A percentile compares a stretch with the other conserved stretches of the same genome.
Evolutionary conservation across 2,113 vertebrate genomes (phyloP).

Genomic region (Bos indicus): DNA sequence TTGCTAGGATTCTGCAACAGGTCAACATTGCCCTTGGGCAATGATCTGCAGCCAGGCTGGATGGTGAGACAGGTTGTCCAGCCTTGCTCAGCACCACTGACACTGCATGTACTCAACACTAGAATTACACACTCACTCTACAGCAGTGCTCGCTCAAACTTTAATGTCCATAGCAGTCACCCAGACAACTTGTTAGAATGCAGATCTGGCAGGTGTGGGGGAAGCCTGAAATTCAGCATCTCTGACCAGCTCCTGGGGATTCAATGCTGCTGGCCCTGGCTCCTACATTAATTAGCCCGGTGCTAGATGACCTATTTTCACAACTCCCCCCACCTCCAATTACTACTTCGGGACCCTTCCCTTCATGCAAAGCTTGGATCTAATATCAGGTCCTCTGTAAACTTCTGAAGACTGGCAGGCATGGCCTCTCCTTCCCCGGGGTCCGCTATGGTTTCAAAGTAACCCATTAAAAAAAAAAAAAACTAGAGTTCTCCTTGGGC

Average conservation of each 20-base stretch:
- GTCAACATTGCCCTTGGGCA: neutral
- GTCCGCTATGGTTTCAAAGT: neutral
- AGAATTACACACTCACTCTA: neutral
- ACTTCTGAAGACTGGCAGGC: neutral
- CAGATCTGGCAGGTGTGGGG: neutral
- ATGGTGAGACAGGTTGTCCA: accelerated
- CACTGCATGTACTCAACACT: accelerated
- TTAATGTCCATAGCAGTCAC: accelerated
- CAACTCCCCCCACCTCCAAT: neutral
- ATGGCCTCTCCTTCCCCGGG: neutral
- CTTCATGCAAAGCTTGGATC: neutral
- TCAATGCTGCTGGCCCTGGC: no score
- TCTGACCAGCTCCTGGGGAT: neutral
- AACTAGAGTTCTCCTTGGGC: neutral
- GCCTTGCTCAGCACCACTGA: accelerated
- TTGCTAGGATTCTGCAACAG: neutral
- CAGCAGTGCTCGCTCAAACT: neutral
- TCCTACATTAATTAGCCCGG: neutral
- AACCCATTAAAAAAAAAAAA: neutral
- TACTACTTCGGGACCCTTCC: neutral
- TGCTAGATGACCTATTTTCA: neutral
- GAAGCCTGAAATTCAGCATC: neutral
- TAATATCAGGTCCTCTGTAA: neutral
- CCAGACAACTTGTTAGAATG: neutral
- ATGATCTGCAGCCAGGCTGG: neutral